phyloP scores from a whole-genome alignment of 23 tunicate genomes.

The Diplosoma virens region DNA sequence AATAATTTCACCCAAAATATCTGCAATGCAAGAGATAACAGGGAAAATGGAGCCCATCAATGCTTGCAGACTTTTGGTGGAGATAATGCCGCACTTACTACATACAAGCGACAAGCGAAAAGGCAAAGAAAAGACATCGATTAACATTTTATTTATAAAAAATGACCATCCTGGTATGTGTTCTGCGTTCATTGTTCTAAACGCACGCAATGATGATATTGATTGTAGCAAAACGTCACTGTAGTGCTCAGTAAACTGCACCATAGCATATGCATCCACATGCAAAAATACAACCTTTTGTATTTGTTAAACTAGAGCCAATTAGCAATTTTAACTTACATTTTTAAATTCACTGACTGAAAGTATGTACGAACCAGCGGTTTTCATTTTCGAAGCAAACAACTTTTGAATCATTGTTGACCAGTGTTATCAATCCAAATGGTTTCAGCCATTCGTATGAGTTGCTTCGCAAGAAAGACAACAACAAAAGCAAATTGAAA shows the following conservation, averaged over 20 bases:
- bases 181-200: conserved; percentile 1
- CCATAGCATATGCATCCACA: background rate
- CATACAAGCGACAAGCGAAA: conserved; percentile 17
- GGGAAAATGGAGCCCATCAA: conserved; percentile 23
- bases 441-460: too few relatives aligned
- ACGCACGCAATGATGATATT: conserved; percentile 15
- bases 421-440: background rate
- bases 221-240: conserved; percentile 9
- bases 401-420: background rate
- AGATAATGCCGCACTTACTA: background rate
- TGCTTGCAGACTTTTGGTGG: conserved; percentile 25
- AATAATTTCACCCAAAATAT: background rate
- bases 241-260: conserved; percentile 10
- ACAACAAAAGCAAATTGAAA: too few relatives aligned
- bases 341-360: conserved; percentile 10
- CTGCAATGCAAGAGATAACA: conserved; percentile 8
- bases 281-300: conserved; percentile 8
- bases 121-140: conserved; percentile 20
- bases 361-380: conserved; percentile 6
- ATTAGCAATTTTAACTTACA: background rate
- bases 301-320: conserved; percentile 3
- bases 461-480: too few relatives aligned
- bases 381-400: background rate
- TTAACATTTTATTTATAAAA: conserved; percentile 9
- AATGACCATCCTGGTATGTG: background rate